A percentile compares a stretch with the other conserved stretches of the same genome.
These are phyloP conservation scores for Antheraea pernyi DNA, from an alignment of 1,140 invertebrate genomes.

Conservation along the genomic window DNA sequence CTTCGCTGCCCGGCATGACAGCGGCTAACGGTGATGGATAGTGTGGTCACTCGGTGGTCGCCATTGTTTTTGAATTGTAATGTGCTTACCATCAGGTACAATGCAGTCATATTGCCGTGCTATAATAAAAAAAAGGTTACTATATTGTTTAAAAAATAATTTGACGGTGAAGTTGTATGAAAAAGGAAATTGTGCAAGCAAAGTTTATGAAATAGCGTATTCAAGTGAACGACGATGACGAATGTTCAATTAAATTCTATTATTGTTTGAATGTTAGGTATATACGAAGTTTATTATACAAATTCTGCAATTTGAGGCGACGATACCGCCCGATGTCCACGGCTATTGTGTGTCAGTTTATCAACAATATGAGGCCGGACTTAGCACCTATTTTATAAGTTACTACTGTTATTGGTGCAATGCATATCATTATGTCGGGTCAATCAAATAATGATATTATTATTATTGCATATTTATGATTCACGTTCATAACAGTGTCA, in stretches of 20 bases:
- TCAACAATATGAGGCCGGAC: slow-evolving; percentile 41
- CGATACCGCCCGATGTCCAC: slow-evolving; percentile 21
- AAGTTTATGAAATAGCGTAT: neutral
- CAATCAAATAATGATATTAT: neutral
- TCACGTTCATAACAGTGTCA: too few relatives aligned
- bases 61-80: too few relatives aligned
- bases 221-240: neutral
- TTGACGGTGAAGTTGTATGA: too few relatives aligned
- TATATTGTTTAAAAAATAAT: too few relatives aligned
- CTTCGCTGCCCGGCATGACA: too few relatives aligned
- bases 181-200: too few relatives aligned
- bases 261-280: slow-evolving; percentile 18
- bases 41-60: too few relatives aligned
- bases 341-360: slow-evolving; percentile 48
- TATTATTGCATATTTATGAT: neutral
- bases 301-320: slow-evolving; percentile 24
- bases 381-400: slow-evolving; percentile 21
- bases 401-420: slow-evolving; percentile 3
- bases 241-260: slow-evolving; percentile 11
- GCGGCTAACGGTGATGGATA: too few relatives aligned
- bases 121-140: too few relatives aligned
- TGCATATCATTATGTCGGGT: neutral
- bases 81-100: too few relatives aligned
- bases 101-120: too few relatives aligned
- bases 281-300: slow-evolving; percentile 9